Evolutionary conservation across 1,140 invertebrate genomes (phyloP).

Genomic region (Pseudomyrmex gracilis): DNA sequence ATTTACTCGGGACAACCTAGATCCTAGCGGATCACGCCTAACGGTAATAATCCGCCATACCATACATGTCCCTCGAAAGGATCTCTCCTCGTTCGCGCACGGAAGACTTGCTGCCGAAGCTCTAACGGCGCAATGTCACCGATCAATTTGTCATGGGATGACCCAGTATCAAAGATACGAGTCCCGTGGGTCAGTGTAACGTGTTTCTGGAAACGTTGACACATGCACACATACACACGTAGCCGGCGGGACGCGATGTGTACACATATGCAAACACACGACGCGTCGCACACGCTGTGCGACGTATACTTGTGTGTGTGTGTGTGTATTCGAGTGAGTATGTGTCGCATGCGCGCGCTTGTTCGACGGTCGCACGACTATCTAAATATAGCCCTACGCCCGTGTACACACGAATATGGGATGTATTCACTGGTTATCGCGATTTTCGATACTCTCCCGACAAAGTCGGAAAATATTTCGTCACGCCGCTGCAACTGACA

Average conservation of each 20-base stretch:
- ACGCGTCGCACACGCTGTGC: conserved; percentile 14
- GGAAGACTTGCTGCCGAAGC: conserved; percentile 54
- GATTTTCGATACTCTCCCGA: conserved; percentile 56
- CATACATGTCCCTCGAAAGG: conserved; percentile 46
- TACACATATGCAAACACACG: conserved; percentile 46
- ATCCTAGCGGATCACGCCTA: conserved; percentile 9
- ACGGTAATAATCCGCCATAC: conserved; percentile 37
- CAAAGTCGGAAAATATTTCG: conserved; percentile 61
- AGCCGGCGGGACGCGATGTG: not conserved
- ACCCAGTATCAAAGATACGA: conserved; percentile 73
- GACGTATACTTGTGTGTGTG: not conserved
- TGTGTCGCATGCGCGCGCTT: not conserved
- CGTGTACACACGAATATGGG: conserved; percentile 44
- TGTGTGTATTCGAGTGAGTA: not conserved
- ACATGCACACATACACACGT: conserved; percentile 12
- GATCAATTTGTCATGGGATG: conserved; percentile 76
- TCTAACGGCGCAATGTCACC: conserved; percentile 63
- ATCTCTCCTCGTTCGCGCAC: conserved; percentile 41
- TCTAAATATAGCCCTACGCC: conserved; percentile 54
- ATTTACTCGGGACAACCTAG: conserved; percentile 23
- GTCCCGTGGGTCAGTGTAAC: conserved; percentile 64
- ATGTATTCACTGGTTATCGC: conserved; percentile 61
- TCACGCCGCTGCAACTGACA: conserved; percentile 56
- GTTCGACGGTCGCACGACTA: conserved; percentile 52
- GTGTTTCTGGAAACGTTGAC: conserved; percentile 66